These are phyloP conservation scores for Nannoperca obscura DNA, from an alignment of 2,797 vertebrate species.

Conservation along the genomic window DNA sequence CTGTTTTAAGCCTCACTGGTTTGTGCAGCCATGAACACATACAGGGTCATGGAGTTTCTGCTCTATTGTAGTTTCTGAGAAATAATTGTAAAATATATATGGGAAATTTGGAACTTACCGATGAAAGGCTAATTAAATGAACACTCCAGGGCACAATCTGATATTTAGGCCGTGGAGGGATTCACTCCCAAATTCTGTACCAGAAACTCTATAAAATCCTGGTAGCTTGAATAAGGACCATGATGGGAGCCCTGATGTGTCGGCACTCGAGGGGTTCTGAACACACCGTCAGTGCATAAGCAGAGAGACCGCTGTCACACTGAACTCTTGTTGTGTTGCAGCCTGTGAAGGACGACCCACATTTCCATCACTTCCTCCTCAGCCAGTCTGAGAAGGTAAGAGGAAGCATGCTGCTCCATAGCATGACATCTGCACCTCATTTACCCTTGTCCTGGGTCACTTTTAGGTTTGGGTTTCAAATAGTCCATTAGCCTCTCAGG, in stretches of 20 bases:
- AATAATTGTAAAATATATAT: neutral
- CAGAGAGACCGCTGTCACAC: conserved; percentile 57
- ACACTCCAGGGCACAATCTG: neutral
- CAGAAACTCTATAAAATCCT: neutral
- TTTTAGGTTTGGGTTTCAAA: neutral
- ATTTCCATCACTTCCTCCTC: conserved; percentile 98
- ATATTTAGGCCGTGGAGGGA: neutral
- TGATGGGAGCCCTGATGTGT: conserved; percentile 3
- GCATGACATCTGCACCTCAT: neutral
- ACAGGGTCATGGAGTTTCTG: neutral
- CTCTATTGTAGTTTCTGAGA: neutral
- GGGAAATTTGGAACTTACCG: neutral
- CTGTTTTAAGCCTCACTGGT: neutral
- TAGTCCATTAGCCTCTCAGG: neutral
- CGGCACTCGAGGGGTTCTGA: neutral
- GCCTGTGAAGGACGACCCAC: conserved; percentile 96
- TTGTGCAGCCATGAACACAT: neutral
- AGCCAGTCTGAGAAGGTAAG: conserved; percentile 99
- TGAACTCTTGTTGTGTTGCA: conserved; percentile 84
- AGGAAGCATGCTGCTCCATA: neutral
- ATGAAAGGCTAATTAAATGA: no score
- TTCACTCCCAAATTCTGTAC: neutral
- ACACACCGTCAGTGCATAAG: conserved; percentile 16
- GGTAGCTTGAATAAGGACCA: neutral
- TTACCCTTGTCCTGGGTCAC: no score